phyloP scores from a whole-genome alignment of 2,888 invertebrate genomes.

The Oxycera nigricornis region DNA sequence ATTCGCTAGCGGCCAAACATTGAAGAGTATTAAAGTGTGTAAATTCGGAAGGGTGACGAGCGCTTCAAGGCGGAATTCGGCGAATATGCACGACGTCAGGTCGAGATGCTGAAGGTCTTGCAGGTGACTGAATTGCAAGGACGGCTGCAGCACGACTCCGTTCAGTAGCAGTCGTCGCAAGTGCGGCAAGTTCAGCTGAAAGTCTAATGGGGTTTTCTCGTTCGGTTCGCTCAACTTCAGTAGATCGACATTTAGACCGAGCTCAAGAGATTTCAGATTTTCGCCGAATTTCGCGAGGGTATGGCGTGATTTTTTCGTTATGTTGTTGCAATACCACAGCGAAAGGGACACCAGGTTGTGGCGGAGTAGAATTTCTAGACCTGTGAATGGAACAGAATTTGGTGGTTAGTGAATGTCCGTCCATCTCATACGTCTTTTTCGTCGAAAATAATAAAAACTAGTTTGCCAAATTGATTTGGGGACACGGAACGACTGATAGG shows the following conservation, averaged over 20 bases:
- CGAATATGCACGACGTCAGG: slow-evolving; percentile 59
- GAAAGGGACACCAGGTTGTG: slow-evolving; percentile 80
- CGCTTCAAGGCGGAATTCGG: slow-evolving; percentile 60
- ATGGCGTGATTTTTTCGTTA: slow-evolving; percentile 71
- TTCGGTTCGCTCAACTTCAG: slow-evolving; percentile 64
- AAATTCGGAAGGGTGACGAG: slow-evolving; percentile 72
- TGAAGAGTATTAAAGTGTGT: slow-evolving; percentile 78
- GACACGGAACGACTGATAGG: no score
- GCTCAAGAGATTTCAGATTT: slow-evolving; percentile 72
- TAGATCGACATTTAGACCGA: slow-evolving; percentile 73
- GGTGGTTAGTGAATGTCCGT: no score
- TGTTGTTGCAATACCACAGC: slow-evolving; percentile 74
- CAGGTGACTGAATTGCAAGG: slow-evolving; percentile 56
- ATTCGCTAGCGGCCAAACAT: slow-evolving; percentile 71
- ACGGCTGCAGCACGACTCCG: slow-evolving; percentile 60
- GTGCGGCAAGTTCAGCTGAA: slow-evolving; percentile 63
- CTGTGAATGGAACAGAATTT: slow-evolving; percentile 47
- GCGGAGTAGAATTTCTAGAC: slow-evolving; percentile 70
- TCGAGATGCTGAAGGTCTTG: slow-evolving; percentile 58
- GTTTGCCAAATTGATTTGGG: no score
- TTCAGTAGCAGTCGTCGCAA: slow-evolving; percentile 59
- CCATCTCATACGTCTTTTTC: no score
- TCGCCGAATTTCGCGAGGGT: slow-evolving; percentile 73
- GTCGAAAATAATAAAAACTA: no score
- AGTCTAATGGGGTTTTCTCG: slow-evolving; percentile 68